phyloP scores from a whole-genome alignment of 2,888 invertebrate genomes.

The Endomychus coccineus region DNA sequence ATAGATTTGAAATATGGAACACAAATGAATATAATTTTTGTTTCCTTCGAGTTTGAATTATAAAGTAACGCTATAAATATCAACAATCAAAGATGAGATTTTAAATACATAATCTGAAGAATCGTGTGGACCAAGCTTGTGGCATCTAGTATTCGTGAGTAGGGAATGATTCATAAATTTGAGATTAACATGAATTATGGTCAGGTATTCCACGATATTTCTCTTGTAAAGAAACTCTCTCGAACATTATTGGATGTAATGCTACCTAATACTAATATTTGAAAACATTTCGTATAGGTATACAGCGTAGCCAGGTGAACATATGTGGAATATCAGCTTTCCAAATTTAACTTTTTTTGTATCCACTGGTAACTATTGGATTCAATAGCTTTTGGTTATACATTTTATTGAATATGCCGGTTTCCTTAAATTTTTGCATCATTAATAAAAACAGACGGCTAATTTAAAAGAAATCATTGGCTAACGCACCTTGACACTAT shows the following conservation, averaged over 20 bases:
- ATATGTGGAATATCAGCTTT: too few species aligned
- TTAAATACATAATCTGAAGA: slow-evolving; percentile 32
- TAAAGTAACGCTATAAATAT: slow-evolving; percentile 26
- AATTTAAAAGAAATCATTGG: too few species aligned
- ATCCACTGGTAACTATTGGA: too few species aligned
- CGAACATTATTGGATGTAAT: slow-evolving; percentile 13
- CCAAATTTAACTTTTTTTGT: too few species aligned
- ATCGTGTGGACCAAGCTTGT: slow-evolving; percentile 29
- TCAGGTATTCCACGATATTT: slow-evolving; percentile 27
- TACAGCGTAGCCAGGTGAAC: too few species aligned
- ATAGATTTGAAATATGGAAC: slow-evolving; percentile 14
- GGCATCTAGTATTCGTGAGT: slow-evolving; percentile 31
- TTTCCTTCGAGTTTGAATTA: slow-evolving; percentile 14
- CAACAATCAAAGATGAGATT: slow-evolving; percentile 29
- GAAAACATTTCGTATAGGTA: too few species aligned
- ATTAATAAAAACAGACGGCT: too few species aligned
- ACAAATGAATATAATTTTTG: slow-evolving; percentile 11
- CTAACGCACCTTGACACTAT: too few species aligned
- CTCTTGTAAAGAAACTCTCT: slow-evolving; percentile 5
- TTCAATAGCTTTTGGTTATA: too few species aligned
- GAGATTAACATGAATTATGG: slow-evolving; percentile 35
- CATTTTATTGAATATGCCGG: too few species aligned
- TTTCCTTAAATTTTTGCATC: too few species aligned
- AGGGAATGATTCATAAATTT: slow-evolving; percentile 34
- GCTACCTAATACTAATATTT: too few species aligned